These are phyloP conservation scores for Leptopilina myrica DNA, from an alignment of 2,888 invertebrate species.

Conservation along the genomic window DNA sequence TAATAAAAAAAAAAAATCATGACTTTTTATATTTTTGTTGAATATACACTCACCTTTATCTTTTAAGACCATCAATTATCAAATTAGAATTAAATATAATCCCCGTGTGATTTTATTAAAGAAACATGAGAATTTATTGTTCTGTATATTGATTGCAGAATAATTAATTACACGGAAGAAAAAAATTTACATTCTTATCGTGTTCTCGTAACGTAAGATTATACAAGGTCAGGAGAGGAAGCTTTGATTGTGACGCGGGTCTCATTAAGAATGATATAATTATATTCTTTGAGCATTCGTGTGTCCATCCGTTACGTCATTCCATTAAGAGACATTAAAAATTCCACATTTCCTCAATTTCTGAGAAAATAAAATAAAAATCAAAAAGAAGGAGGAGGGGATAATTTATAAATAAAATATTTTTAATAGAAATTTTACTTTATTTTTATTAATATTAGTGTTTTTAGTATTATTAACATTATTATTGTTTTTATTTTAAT, in stretches of 20 bases:
- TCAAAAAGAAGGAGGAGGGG: too few species aligned
- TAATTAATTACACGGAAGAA: conserved; percentile 17
- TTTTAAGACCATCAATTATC: too few species aligned
- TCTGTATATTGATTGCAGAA: conserved; percentile 4
- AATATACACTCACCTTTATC: too few species aligned
- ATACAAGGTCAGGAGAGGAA: background rate
- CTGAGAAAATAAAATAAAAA: too few species aligned
- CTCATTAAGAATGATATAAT: background rate
- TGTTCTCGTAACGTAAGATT: background rate
- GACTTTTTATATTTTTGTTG: background rate
- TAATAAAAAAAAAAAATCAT: conserved; percentile 38
- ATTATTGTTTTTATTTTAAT: too few species aligned
- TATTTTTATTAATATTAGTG: too few species aligned
- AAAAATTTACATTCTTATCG: background rate
- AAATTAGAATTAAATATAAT: background rate
- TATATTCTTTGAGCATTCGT: background rate
- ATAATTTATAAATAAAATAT: too few species aligned
- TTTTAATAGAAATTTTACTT: too few species aligned
- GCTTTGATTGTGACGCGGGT: background rate
- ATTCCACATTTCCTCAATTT: background rate
- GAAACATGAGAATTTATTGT: background rate
- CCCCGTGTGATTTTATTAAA: background rate
- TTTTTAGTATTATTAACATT: too few species aligned
- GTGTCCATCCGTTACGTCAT: background rate
- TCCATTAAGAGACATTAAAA: background rate